Conservation (phyloP, 2,797 vertebrate species). For the Chaetodon trifasciatus region DNA sequence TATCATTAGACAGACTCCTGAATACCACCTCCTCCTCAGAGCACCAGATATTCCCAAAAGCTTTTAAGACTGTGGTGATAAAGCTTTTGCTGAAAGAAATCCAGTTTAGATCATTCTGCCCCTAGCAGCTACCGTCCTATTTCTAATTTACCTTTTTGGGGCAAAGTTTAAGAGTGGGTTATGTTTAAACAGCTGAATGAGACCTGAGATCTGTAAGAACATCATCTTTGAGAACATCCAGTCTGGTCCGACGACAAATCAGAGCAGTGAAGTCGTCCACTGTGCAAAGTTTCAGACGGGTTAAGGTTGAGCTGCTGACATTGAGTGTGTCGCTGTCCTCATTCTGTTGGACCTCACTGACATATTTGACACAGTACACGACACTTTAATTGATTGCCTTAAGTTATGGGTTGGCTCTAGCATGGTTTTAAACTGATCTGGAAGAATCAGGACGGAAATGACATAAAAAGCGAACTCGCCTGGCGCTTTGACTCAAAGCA, state of each 20-base stretch:
- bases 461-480: constrained; percentile 18
- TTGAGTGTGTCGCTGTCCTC: constrained; percentile 47
- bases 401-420: constrained; percentile 66
- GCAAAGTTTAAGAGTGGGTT: constrained; percentile 58
- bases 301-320: constrained; percentile 52
- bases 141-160: constrained; percentile 64
- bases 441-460: constrained; percentile 15
- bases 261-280: constrained; percentile 3
- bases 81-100: constrained; percentile 46
- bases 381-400: constrained; percentile 72
- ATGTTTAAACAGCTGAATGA: constrained; percentile 59
- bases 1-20: constrained; percentile 25
- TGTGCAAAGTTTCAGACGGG: constrained; percentile 23
- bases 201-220: constrained; percentile 10
- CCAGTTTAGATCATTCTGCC: constrained; percentile 56
- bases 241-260: constrained; percentile 38
- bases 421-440: constrained; percentile 32
- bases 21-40: constrained; percentile 26
- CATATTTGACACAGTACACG: constrained; percentile 58
- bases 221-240: constrained; percentile 28
- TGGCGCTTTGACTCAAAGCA: constrained; percentile 41
- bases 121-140: constrained; percentile 50
- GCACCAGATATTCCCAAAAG: constrained; percentile 52
- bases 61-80: constrained; percentile 38
- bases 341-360: constrained; percentile 65